These are phyloP conservation scores for Macrophya alboannulata DNA, from an alignment of 2,888 invertebrate species.

Conservation along the genomic window DNA sequence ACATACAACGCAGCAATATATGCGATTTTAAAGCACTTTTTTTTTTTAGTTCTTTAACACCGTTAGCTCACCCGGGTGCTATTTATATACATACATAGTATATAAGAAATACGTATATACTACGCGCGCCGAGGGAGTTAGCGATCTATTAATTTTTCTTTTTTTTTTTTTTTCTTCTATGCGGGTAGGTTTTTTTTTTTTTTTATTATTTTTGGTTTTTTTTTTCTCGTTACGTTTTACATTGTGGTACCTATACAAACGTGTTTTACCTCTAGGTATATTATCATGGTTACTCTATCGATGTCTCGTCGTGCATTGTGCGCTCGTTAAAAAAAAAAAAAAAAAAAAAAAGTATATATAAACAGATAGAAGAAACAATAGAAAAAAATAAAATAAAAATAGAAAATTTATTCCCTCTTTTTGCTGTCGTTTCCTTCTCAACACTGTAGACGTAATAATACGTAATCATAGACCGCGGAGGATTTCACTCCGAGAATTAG, in stretches of 20 bases:
- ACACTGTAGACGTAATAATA: neutral
- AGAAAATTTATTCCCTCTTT: neutral
- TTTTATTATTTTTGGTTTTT: neutral
- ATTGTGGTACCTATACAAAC: neutral
- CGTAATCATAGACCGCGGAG: neutral
- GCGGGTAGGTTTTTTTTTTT: neutral
- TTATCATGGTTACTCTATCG: constrained; percentile 25
- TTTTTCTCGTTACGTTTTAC: constrained; percentile 6
- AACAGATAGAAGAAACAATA: neutral
- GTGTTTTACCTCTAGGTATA: constrained; percentile 11
- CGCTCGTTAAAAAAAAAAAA: constrained; percentile 52
- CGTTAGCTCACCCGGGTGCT: constrained; percentile 50
- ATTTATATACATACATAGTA: constrained; percentile 53
- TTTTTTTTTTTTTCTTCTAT: neutral
- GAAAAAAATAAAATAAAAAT: neutral
- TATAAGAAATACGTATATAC: constrained; percentile 40
- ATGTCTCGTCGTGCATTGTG: constrained; percentile 41
- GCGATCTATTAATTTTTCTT: constrained; percentile 30
- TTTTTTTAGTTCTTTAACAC: constrained; percentile 27
- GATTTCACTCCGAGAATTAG: constrained; percentile 15
- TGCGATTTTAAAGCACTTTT: constrained; percentile 7
- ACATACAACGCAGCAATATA: constrained; percentile 36
- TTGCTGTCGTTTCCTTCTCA: neutral
- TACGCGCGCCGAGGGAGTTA: constrained; percentile 40
- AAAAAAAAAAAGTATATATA: constrained; percentile 52